Percentiles rank a stretch among this genome's conserved stretches.
Conservation (phyloP, 2,113 vertebrate genomes). For the Phaetusa simplex region DNA sequence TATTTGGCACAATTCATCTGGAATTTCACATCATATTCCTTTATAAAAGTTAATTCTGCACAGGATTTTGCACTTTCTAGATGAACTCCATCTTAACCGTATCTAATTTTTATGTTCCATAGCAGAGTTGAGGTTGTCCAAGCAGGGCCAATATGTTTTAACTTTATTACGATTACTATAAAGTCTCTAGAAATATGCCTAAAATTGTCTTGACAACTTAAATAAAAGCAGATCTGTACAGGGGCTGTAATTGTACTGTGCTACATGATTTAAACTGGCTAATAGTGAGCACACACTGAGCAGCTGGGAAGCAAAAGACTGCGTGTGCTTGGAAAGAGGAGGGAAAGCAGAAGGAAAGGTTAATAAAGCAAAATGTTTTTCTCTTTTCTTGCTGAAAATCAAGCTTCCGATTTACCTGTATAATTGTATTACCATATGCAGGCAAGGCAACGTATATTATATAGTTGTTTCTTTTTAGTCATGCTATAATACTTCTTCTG, state of each 20-base stretch:
- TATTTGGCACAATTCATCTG: neutral
- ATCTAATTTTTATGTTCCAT: neutral
- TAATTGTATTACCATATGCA: neutral
- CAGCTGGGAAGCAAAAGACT: constrained; percentile 25
- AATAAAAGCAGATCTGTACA: constrained; percentile 54
- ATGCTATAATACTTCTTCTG: neutral
- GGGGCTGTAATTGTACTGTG: constrained; percentile 25
- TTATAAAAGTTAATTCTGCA: neutral
- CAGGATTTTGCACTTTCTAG: neutral
- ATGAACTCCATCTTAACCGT: neutral
- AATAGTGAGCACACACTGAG: constrained; percentile 36
- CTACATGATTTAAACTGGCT: constrained; percentile 12
- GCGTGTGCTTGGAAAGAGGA: neutral
- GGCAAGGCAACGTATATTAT: neutral
- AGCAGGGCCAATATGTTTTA: neutral
- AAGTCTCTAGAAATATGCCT: constrained; percentile 12
- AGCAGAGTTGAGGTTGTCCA: neutral
- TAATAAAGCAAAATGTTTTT: neutral
- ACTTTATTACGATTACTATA: neutral
- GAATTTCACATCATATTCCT: neutral
- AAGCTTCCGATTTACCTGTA: neutral
- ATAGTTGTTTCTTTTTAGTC: neutral
- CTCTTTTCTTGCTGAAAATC: neutral
- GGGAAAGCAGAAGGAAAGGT: neutral
- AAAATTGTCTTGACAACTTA: constrained; percentile 53